Evolutionary conservation across 2,113 vertebrate genomes (phyloP).

Genomic region (Myrmecobius fasciatus): DNA sequence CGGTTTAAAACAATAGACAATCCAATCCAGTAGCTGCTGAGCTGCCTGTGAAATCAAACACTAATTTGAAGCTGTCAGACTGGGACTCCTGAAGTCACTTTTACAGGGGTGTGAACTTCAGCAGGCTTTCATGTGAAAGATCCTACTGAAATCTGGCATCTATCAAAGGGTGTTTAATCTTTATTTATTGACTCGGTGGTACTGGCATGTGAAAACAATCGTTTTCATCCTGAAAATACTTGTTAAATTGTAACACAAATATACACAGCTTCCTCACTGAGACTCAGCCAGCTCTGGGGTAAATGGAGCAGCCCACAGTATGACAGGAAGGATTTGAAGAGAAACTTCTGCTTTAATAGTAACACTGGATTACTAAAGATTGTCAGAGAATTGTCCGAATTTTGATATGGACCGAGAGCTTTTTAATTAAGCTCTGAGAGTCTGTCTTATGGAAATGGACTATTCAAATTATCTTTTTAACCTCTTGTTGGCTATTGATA

Average conservation of each 20-base stretch:
- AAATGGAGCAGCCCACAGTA: background rate
- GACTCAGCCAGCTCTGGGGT: slow-evolving; percentile 14
- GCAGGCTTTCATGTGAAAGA: slow-evolving; percentile 29
- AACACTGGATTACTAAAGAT: background rate
- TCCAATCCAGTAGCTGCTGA: slow-evolving; percentile 36
- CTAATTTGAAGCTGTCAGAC: slow-evolving; percentile 6
- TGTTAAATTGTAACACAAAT: slow-evolving; percentile 19
- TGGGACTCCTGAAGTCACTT: slow-evolving; percentile 20
- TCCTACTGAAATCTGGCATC: slow-evolving; percentile 55
- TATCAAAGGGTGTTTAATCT: slow-evolving; percentile 64
- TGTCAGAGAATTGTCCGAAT: background rate
- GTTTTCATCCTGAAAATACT: slow-evolving; percentile 38
- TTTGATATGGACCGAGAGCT: background rate
- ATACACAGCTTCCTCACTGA: background rate
- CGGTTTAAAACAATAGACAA: background rate
- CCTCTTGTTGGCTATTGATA: background rate
- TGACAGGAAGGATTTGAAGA: slow-evolving; percentile 24
- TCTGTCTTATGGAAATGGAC: background rate
- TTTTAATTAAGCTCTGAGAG: background rate
- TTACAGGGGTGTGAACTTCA: slow-evolving; percentile 31
- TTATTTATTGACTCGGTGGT: slow-evolving; percentile 51
- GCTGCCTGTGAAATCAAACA: slow-evolving; percentile 25
- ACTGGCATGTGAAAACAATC: slow-evolving; percentile 41
- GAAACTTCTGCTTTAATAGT: background rate
- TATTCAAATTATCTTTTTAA: background rate